A percentile compares a stretch with the other conserved stretches of the same genome.
Conservation (phyloP, 1,140 invertebrate genomes). For the Drosophila melanica region DNA sequence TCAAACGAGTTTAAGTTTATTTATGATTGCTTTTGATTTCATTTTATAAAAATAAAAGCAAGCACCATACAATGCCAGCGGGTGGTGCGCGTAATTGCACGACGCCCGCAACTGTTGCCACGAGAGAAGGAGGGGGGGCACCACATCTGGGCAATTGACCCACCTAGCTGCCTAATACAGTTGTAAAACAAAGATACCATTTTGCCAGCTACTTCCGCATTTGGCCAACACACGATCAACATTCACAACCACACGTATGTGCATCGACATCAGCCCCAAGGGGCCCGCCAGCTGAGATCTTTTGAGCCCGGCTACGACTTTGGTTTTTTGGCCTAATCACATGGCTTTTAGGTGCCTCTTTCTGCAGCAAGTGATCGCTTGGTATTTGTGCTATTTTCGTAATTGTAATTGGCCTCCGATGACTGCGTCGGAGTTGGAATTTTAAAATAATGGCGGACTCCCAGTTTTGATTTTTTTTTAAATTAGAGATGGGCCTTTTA, state of each 20-base stretch:
- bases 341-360: slow-evolving; percentile 28
- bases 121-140: background rate
- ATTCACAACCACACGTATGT: slow-evolving; percentile 9
- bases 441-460: background rate
- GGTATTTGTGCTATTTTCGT: slow-evolving; percentile 34
- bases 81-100: slow-evolving; percentile 74
- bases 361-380: slow-evolving; percentile 36
- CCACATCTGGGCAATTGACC: slow-evolving; percentile 26
- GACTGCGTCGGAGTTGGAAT: slow-evolving; percentile 25
- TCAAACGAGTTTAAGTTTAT: slow-evolving; percentile 81
- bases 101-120: slow-evolving; percentile 43
- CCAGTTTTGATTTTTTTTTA: slow-evolving; percentile 3
- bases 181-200: slow-evolving; percentile 73
- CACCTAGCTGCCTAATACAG: slow-evolving; percentile 67
- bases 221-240: slow-evolving; percentile 28
- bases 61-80: slow-evolving; percentile 63
- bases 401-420: slow-evolving; percentile 39
- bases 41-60: slow-evolving; percentile 69
- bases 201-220: slow-evolving; percentile 66
- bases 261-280: slow-evolving; percentile 28
- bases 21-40: slow-evolving; percentile 83
- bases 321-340: slow-evolving; percentile 41
- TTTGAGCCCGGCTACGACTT: too few species aligned
- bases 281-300: slow-evolving; percentile 15
- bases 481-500: slow-evolving; percentile 6